phyloP scores from a whole-genome alignment of 2,888 invertebrate genomes.

The Omphaloscelis lunosa region DNA sequence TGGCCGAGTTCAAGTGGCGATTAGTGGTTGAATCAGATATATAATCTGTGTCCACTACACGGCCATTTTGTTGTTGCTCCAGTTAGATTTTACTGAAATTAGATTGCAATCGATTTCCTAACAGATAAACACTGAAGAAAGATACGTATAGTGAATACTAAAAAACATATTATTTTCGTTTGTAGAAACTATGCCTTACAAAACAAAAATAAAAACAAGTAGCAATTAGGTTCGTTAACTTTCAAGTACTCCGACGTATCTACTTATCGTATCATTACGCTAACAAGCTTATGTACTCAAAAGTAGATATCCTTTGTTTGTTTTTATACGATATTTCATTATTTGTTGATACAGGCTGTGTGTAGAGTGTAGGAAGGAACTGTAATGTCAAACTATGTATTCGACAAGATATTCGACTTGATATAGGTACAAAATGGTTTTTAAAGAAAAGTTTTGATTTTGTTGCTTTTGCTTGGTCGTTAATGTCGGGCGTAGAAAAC shows the following conservation, averaged over 20 bases:
- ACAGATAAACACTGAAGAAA: not conserved
- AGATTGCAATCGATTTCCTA: conserved; percentile 1
- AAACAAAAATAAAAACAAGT: not conserved
- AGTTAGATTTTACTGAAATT: not conserved
- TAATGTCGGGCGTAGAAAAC: no score
- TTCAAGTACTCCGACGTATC: not conserved
- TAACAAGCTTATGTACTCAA: conserved; percentile 22
- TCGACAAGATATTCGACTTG: no score
- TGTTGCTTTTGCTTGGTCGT: no score
- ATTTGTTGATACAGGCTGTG: not conserved
- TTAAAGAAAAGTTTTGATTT: no score
- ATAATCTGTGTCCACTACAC: not conserved
- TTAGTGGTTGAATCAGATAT: conserved; percentile 3
- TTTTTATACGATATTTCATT: not conserved
- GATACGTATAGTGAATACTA: not conserved
- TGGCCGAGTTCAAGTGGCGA: conserved; percentile 18
- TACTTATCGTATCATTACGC: not conserved
- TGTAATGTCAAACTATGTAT: no score
- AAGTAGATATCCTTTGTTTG: conserved; percentile 1
- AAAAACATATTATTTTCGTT: not conserved
- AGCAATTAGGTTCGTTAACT: conserved; percentile 10
- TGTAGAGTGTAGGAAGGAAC: no score
- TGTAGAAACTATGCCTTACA: not conserved
- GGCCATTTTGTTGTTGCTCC: not conserved
- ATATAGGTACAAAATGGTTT: no score